Percentiles rank a stretch among this genome's conserved stretches.
phyloP scores from a whole-genome alignment of 2,888 invertebrate genomes.

The Cephus spinipes region DNA sequence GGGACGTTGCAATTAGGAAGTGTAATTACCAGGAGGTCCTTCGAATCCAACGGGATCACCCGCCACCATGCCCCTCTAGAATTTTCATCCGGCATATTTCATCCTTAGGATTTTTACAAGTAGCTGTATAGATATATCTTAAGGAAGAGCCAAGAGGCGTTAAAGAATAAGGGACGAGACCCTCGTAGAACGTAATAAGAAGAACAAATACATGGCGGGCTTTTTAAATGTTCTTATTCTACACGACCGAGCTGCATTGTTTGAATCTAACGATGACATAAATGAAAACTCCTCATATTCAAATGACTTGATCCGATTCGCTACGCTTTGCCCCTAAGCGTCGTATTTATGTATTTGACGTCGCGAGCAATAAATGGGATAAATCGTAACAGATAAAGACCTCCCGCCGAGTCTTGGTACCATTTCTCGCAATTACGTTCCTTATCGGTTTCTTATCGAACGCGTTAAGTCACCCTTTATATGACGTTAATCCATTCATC shows the following conservation, averaged over 20 bases:
- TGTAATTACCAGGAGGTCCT: constrained; percentile 52
- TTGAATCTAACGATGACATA: constrained; percentile 8
- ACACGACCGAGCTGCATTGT: background rate
- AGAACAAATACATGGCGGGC: background rate
- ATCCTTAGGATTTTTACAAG: constrained; percentile 51
- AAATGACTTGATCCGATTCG: constrained; percentile 44
- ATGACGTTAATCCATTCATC: constrained; percentile 39
- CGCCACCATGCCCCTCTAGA: constrained; percentile 2
- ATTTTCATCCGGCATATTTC: constrained; percentile 49
- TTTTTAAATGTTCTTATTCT: background rate
- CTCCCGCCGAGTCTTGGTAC: constrained; percentile 40
- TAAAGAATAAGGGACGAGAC: background rate
- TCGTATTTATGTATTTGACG: constrained; percentile 11
- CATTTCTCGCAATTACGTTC: constrained; percentile 43
- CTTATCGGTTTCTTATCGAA: constrained; percentile 47
- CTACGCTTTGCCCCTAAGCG: constrained; percentile 49
- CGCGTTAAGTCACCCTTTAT: constrained; percentile 21
- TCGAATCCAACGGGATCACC: constrained; percentile 31
- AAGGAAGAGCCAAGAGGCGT: background rate
- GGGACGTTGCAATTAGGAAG: constrained; percentile 39
- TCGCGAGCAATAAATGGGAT: background rate
- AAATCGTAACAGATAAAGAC: constrained; percentile 36
- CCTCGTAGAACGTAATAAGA: background rate
- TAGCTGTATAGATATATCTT: background rate
- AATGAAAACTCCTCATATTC: constrained; percentile 44